These are phyloP conservation scores for Atherinomorus stipes DNA, from an alignment of 2,113 vertebrate species.

Conservation along the genomic window DNA sequence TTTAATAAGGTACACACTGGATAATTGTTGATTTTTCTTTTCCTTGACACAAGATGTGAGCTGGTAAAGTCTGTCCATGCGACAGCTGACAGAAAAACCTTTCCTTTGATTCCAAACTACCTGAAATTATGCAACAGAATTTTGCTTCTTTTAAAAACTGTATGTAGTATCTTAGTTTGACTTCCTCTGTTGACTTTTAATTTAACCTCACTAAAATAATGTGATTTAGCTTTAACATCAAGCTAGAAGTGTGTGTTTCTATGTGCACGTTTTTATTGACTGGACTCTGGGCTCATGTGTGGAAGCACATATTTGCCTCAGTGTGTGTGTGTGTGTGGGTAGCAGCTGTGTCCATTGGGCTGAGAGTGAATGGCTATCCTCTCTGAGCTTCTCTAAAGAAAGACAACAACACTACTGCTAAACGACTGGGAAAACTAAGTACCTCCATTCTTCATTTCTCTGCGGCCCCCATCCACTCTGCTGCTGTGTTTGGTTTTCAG, in stretches of 20 bases:
- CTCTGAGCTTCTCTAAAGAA: conserved; percentile 66
- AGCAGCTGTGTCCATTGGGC: conserved; percentile 67
- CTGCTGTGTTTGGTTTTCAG: conserved; percentile 71
- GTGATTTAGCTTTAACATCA: neutral
- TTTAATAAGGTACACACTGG: conserved; percentile 11
- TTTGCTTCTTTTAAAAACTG: no score
- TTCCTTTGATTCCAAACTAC: neutral
- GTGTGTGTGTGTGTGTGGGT: conserved; percentile 4
- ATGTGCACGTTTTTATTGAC: neutral
- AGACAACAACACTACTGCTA: conserved; percentile 70
- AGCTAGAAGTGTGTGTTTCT: neutral
- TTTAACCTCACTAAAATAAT: neutral
- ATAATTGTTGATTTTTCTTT: neutral
- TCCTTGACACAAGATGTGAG: no score
- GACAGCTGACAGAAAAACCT: no score
- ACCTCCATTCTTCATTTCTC: conserved; percentile 70
- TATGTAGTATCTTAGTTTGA: no score
- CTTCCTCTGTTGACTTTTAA: neutral
- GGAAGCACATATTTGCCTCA: no score
- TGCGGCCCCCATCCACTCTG: conserved; percentile 45
- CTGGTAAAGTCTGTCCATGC: no score
- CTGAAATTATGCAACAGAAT: no score
- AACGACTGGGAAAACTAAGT: conserved; percentile 75
- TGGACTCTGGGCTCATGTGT: neutral
- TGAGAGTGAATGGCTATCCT: conserved; percentile 52